Base-by-base conservation (phyloP, 2,888 invertebrate species). In the Empis livida region DNA sequence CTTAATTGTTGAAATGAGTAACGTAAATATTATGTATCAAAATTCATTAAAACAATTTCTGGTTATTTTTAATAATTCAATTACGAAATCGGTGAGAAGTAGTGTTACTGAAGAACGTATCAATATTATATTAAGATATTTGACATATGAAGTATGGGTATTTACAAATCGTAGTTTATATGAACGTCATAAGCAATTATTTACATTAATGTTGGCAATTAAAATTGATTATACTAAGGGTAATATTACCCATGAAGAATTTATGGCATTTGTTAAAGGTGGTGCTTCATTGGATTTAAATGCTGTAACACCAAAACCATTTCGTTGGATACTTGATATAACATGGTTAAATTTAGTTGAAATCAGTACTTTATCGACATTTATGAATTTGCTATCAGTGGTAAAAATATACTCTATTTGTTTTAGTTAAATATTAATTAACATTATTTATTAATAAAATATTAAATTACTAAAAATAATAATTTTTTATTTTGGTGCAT, bases 21-120 rank as follows among this genome's bases (percentile, higher is more conserved):
- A 91, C 62, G 94, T 96, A 1, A 95, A 94, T 62, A 78, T 83
- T 10, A 96, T 96, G 95, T 96, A 96, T 63, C 96, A 96, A 68
- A 95, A 94, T 57, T 92, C 95, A 0, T 71, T 96, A 44, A 90
- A 90, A 61, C 95, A 96, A 65, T 96, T 96, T 70, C 71, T 96
- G 40, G 88, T 80, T 11, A 84, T 95, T 52, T 96, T 96, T 63
- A 94, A 96, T 64, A 84, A 82, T 59, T 93, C 95, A 0, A 95
- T 96, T 55, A 87, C 84, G 1, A 90, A 88, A 70, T 93, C 94
- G 0, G 77, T 80, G 9, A 93, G 91, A 67, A 92, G 82, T 53
- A 79, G 81, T 41, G 74, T 86, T 31, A 90, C 93, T 0, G 79
- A 79, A 55, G 94, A 94, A 63, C 75, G 96, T 48, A 92, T 93